Conservation (phyloP, 2,888 invertebrate genomes). For the Rosalia funebris region DNA sequence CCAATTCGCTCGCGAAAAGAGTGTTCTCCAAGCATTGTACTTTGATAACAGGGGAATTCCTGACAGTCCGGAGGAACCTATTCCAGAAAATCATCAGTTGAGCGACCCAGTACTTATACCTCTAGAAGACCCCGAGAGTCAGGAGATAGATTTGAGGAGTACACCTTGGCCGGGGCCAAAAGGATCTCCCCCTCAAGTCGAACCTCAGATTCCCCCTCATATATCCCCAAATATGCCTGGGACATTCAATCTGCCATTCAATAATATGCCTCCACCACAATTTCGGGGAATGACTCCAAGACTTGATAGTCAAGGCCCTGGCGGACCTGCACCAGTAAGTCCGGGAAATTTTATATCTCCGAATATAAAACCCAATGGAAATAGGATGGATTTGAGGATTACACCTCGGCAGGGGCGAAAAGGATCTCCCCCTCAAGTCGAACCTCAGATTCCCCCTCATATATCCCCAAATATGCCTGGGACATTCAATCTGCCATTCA, state of each 20-base stretch:
- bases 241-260: constrained; percentile 61
- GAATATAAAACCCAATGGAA: constrained; percentile 83
- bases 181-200: constrained; percentile 67
- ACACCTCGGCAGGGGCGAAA: constrained; percentile 89
- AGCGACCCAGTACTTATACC: constrained; percentile 87
- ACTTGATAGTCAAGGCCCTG: constrained; percentile 42
- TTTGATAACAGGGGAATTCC: constrained; percentile 86
- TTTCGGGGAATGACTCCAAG: constrained; percentile 49
- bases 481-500: constrained; percentile 61
- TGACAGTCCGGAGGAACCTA: constrained; percentile 87
- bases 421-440: constrained; percentile 67
- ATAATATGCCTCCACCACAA: constrained; percentile 64
- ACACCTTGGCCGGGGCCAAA: constrained; percentile 89
- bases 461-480: constrained; percentile 67
- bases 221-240: constrained; percentile 67
- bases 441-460: constrained; percentile 59
- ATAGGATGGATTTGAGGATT: constrained; percentile 81
- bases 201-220: constrained; percentile 59
- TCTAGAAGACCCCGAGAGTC: constrained; percentile 87
- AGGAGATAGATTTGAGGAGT: constrained; percentile 81
- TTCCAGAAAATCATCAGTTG: constrained; percentile 80
- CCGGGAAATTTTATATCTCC: constrained; percentile 56
- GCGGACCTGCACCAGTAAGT: constrained; percentile 40
- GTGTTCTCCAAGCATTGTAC: constrained; percentile 83
- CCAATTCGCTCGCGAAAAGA: constrained; percentile 87